These are phyloP conservation scores for Aphaenogaster rudis DNA, from an alignment of 1,140 invertebrate species.

Conservation along the genomic window DNA sequence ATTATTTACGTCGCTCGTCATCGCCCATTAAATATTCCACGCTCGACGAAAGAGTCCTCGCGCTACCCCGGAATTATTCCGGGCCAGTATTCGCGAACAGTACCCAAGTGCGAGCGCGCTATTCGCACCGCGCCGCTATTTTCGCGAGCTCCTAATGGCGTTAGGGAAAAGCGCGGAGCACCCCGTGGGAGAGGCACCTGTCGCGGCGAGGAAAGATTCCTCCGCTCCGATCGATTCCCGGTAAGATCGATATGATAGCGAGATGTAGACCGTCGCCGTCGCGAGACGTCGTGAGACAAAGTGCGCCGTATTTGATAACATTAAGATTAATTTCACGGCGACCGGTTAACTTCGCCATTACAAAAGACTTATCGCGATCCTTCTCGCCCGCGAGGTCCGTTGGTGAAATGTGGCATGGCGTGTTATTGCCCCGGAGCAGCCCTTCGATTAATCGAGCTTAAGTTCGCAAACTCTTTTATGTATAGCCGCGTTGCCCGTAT, in stretches of 20 bases:
- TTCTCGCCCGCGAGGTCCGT: neutral
- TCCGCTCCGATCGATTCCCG: slow-evolving; percentile 18
- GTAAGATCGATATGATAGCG: slow-evolving; percentile 25
- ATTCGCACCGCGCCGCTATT: slow-evolving; percentile 45
- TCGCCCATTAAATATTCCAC: slow-evolving; percentile 63
- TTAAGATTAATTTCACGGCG: slow-evolving; percentile 39
- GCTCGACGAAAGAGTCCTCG: slow-evolving; percentile 61
- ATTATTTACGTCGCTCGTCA: slow-evolving; percentile 62
- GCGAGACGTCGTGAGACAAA: neutral
- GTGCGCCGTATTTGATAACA: slow-evolving; percentile 11
- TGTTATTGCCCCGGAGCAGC: slow-evolving; percentile 36
- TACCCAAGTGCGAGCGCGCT: neutral
- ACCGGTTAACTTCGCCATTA: slow-evolving; percentile 12
- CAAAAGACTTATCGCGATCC: slow-evolving; percentile 18
- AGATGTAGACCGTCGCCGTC: neutral
- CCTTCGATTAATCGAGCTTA: slow-evolving; percentile 61
- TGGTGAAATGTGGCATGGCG: slow-evolving; percentile 54
- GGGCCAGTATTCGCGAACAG: slow-evolving; percentile 58
- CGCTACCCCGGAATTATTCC: slow-evolving; percentile 60
- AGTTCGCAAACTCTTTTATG: slow-evolving; percentile 61
- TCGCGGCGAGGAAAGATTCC: slow-evolving; percentile 30
- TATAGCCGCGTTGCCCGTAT: slow-evolving; percentile 49
- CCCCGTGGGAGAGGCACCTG: slow-evolving; percentile 46
- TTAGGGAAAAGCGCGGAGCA: slow-evolving; percentile 22
- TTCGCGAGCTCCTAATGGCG: slow-evolving; percentile 43